Percentiles rank a stretch among this genome's conserved stretches.
Evolutionary conservation across 2,888 invertebrate species (phyloP).

Genomic region (Dinocampus coccinellae): DNA sequence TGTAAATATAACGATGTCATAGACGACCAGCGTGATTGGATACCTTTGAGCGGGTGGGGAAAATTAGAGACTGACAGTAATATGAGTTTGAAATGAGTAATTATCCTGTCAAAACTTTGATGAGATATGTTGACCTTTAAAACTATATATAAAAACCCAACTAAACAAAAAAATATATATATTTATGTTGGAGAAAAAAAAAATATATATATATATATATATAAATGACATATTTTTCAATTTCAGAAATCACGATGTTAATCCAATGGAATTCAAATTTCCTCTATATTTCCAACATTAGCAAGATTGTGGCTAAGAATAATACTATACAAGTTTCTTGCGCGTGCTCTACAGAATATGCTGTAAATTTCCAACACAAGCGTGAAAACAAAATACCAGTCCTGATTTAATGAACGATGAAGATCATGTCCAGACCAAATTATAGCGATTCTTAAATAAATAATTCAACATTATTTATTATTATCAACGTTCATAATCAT

Average conservation of each 20-base stretch:
- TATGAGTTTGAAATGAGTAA: conserved; percentile 43
- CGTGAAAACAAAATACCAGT: conserved; percentile 30
- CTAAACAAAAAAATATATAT: neutral
- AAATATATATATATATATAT: neutral
- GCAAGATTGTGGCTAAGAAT: conserved; percentile 16
- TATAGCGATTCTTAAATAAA: conserved; percentile 3
- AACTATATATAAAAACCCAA: neutral
- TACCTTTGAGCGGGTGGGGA: conserved; percentile 42
- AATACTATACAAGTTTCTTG: conserved; percentile 1
- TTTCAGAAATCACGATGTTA: neutral
- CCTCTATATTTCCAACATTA: neutral
- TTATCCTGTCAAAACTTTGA: conserved; percentile 41
- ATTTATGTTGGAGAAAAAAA: neutral
- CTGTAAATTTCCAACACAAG: conserved; percentile 28
- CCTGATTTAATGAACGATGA: conserved; percentile 17
- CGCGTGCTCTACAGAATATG: neutral
- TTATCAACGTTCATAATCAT: neutral
- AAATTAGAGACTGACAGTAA: conserved; percentile 42
- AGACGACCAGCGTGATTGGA: neutral
- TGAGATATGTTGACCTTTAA: conserved; percentile 33
- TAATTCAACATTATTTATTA: conserved; percentile 15
- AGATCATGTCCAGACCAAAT: conserved; percentile 18
- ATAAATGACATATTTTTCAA: neutral
- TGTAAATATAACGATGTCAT: conserved; percentile 40
- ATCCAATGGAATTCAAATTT: neutral